Evolutionary conservation across 2,888 invertebrate species (phyloP).

Genomic region (Anarsia innoxiella): DNA sequence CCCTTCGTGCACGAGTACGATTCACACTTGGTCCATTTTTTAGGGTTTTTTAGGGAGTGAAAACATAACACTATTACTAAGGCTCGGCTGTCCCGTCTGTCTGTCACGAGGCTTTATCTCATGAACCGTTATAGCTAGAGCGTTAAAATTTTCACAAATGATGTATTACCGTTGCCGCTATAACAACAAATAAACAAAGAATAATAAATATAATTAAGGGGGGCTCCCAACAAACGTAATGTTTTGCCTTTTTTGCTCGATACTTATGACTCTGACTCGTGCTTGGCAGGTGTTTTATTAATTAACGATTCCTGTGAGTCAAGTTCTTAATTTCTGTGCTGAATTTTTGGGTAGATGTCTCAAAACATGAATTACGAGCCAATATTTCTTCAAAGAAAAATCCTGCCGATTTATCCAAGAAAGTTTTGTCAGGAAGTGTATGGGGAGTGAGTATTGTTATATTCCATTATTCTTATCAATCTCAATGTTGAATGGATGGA

Average conservation of each 20-base stretch:
- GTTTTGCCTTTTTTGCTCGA: not conserved
- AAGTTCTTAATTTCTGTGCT: too few relatives aligned
- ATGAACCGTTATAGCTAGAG: not conserved
- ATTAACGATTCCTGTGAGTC: too few relatives aligned
- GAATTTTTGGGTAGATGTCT: too few relatives aligned
- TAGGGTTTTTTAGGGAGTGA: too few relatives aligned
- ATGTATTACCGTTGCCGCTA: not conserved
- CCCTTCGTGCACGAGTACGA: too few relatives aligned
- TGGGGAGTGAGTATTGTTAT: conserved; percentile 57
- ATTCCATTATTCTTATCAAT: too few relatives aligned
- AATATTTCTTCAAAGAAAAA: conserved; percentile 50
- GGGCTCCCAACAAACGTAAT: not conserved
- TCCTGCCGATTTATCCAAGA: conserved; percentile 55
- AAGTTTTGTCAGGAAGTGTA: conserved; percentile 58
- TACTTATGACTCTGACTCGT: not conserved
- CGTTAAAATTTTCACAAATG: not conserved
- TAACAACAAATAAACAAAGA: not conserved
- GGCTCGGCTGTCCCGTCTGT: not conserved
- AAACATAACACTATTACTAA: not conserved
- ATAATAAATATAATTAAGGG: not conserved
- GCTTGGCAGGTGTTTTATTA: not conserved
- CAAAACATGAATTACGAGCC: conserved; percentile 48
- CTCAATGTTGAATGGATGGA: too few relatives aligned
- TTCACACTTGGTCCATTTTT: too few relatives aligned
- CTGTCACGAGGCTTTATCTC: not conserved